Conservation (phyloP, 2,888 invertebrate genomes). For the Altica lythri region DNA sequence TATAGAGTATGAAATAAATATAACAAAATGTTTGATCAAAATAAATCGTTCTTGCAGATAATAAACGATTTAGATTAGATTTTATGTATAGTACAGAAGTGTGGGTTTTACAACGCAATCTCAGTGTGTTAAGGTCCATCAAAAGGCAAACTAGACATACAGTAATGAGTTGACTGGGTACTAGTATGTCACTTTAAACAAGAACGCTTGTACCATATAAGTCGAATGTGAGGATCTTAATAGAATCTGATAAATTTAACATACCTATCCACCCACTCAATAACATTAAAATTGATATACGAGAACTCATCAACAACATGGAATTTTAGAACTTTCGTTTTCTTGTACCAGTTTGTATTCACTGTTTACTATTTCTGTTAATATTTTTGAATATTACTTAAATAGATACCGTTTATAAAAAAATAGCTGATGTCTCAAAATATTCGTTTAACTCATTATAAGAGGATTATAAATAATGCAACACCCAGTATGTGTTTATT, state of each 20-base stretch:
- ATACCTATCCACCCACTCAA: too few species aligned
- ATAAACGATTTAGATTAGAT: constrained; percentile 1
- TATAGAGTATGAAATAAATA: too few species aligned
- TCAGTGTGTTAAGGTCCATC: neutral
- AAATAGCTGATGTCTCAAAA: too few species aligned
- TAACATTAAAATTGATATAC: too few species aligned
- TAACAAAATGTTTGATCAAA: too few species aligned
- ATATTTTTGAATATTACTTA: too few species aligned
- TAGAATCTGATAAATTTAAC: too few species aligned
- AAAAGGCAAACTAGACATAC: neutral
- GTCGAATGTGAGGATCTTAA: neutral
- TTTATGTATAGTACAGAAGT: neutral
- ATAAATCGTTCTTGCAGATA: neutral
- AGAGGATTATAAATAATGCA: constrained; percentile 12
- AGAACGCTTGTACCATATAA: constrained; percentile 3
- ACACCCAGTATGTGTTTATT: constrained; percentile 16
- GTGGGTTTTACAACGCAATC: constrained; percentile 7
- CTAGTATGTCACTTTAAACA: neutral
- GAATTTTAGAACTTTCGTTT: too few species aligned
- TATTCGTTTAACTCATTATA: constrained; percentile 10
- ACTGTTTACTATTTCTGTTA: too few species aligned
- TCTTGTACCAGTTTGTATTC: too few species aligned
- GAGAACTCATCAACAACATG: too few species aligned
- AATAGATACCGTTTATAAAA: too few species aligned
- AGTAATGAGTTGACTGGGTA: neutral